These are phyloP conservation scores for Anas georgica DNA, from an alignment of 2,797 vertebrate genomes.

Conservation along the genomic window DNA sequence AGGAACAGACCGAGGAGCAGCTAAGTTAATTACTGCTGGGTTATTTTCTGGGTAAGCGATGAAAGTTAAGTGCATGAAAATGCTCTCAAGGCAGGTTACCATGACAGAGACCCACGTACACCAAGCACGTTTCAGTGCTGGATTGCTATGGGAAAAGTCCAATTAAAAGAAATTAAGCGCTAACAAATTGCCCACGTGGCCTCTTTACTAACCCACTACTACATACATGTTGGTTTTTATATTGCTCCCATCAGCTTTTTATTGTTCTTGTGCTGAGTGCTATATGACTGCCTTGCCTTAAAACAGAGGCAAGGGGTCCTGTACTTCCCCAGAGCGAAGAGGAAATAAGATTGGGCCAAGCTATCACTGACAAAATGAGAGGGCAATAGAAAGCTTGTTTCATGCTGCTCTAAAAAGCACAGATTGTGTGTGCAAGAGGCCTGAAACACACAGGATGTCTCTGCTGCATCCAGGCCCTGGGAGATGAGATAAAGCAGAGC, in stretches of 20 bases:
- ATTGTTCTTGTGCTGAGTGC: not conserved
- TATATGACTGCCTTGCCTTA: not conserved
- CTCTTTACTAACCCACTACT: not conserved
- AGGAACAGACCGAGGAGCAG: conserved; percentile 22
- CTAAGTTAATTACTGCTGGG: conserved; percentile 58
- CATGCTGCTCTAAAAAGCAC: not conserved
- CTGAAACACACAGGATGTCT: not conserved
- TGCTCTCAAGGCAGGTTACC: not conserved
- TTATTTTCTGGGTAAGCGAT: conserved; percentile 22
- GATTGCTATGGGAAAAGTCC: not conserved
- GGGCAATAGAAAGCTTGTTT: not conserved
- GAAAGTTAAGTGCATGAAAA: not conserved
- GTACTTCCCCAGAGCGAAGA: not conserved
- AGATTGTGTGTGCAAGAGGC: not conserved
- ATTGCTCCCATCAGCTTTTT: not conserved
- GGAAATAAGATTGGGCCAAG: not conserved
- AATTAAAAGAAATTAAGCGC: not conserved
- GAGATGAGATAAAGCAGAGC: accelerated
- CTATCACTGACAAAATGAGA: not conserved
- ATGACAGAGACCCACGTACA: not conserved
- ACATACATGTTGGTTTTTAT: not conserved
- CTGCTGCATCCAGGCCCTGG: not conserved
- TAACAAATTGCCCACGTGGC: not conserved
- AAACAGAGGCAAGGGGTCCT: accelerated
- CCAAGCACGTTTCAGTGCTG: not conserved